Evolutionary conservation across 2,888 invertebrate genomes (phyloP), one percentile per base, ranked within the genome.

Genomic region (Leucophenga maculata): DNA sequence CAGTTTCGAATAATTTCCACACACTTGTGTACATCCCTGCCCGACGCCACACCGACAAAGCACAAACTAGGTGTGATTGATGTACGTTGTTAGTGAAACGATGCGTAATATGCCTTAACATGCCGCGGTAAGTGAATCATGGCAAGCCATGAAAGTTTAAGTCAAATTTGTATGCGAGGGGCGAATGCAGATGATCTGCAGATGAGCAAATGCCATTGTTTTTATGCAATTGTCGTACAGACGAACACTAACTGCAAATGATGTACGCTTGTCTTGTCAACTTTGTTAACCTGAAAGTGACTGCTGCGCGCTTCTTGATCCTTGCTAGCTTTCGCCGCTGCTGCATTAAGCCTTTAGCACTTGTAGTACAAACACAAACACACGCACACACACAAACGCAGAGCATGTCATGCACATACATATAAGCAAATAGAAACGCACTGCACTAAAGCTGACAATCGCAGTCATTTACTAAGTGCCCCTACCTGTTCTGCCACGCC

Each of bases 161-260:
- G 26, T 26, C 26, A 26, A 26, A 26, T 26, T 4, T 4, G n/a
- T 26, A 26, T 26, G 26, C 26, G 4, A 26, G 4, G 26, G 4
- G 26, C 4, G 26, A 26, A 26, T 4, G 26, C 4, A 4, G 26
- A 26, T 26, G 26, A 4, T 26, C 26, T 26, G 26, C 2, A 2
- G 26, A 26, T 26, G 26, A 26, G 26, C 26, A 26, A 13, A 3
- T 67, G 69, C 68, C 32, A 65, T 70, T 70, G 65, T 67, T 70
- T 69, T 60, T 64, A 71, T 68, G 55, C 71, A 71, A 78, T 76
- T 79, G 81, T 81, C 76, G 67, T 65, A 26, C 4, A 70, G 81
- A 79, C 76, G 67, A 62, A 26, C 4, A 70, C 78, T 78, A 79
- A 79, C 79, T 78, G 81, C 71, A 76, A 79, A 78, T 81, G 78